phyloP scores from a whole-genome alignment of 2,113 vertebrate genomes.

The Oncorhynchus tshawytscha region DNA sequence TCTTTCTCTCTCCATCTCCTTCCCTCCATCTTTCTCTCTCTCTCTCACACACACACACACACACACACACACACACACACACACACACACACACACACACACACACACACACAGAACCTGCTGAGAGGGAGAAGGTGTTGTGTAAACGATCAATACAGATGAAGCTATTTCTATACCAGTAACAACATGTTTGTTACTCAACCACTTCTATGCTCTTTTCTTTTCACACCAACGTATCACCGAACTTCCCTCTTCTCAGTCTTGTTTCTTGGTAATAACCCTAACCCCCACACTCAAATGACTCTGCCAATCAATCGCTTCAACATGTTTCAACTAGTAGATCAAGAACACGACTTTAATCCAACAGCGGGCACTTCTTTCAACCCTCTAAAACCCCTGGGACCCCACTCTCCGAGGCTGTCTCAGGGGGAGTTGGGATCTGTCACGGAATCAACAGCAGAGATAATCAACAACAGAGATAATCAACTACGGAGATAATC shows the following conservation, averaged over 20 bases:
- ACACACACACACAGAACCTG: neutral
- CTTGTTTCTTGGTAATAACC: neutral
- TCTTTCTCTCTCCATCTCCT: neutral
- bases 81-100: neutral
- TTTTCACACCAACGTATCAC: neutral
- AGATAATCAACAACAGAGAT: neutral
- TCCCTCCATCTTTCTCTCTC: neutral
- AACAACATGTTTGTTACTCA: too few relatives aligned
- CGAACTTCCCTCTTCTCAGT: neutral
- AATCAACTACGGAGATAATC: too few relatives aligned
- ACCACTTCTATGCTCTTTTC: neutral
- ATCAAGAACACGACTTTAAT: too few relatives aligned
- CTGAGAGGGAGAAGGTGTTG: neutral
- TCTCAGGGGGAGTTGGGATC: too few relatives aligned
- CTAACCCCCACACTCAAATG: neutral
- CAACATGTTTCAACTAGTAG: too few relatives aligned
- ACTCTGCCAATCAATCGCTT: too few relatives aligned
- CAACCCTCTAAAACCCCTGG: too few relatives aligned
- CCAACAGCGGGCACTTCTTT: too few relatives aligned
- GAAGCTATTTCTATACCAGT: neutral
- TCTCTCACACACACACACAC: neutral
- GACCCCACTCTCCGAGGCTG: too few relatives aligned
- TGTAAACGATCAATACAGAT: neutral
- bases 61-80: slow-evolving; percentile 1
- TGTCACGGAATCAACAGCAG: too few relatives aligned